A percentile compares a stretch with the other conserved stretches of the same genome.
Evolutionary conservation across 2,113 vertebrate genomes (phyloP).

Genomic region (Perca fluviatilis): DNA sequence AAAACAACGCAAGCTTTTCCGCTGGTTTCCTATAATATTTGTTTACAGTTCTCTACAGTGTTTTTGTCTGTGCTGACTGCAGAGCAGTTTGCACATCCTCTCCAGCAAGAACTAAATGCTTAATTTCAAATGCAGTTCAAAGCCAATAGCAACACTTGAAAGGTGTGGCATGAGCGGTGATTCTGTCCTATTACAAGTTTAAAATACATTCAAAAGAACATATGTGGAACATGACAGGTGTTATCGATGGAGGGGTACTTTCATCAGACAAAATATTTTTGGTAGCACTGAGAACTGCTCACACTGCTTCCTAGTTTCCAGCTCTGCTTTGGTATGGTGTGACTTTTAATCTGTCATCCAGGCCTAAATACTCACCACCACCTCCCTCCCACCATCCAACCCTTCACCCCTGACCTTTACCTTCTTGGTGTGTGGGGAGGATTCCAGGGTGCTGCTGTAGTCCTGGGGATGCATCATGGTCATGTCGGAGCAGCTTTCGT

Average conservation of each 20-base stretch:
- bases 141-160: not conserved
- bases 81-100: not conserved
- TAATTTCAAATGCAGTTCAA: not conserved
- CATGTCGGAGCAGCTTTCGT: slow-evolving; percentile 93
- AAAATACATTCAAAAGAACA: not conserved
- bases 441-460: slow-evolving; percentile 89
- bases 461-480: slow-evolving; percentile 88
- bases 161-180: not conserved
- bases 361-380: not conserved
- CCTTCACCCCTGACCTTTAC: slow-evolving; percentile 72
- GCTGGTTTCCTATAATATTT: not conserved
- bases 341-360: not conserved
- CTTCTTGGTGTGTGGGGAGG: slow-evolving; percentile 91
- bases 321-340: not conserved
- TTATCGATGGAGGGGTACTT: not conserved
- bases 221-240: not conserved
- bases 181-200: not conserved
- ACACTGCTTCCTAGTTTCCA: not conserved
- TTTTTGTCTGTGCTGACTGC: not conserved
- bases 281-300: not conserved
- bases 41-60: no score
- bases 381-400: not conserved
- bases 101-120: not conserved
- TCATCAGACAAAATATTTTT: not conserved
- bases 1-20: not conserved